phyloP scores from a whole-genome alignment of 2,797 vertebrate genomes.

The Enteromius anoplus region DNA sequence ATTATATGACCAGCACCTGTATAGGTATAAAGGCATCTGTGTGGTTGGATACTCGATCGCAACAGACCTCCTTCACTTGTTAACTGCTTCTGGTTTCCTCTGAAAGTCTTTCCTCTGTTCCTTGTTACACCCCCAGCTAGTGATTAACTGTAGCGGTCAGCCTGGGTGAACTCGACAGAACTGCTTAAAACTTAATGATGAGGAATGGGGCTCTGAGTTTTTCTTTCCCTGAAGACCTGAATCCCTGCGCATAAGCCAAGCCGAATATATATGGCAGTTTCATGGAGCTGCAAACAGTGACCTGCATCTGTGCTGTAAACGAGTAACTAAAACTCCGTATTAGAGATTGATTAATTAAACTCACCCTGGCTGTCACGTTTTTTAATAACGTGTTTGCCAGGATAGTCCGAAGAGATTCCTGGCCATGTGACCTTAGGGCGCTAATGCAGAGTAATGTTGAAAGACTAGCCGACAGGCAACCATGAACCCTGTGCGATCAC shows the following conservation, averaged over 20 bases:
- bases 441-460: conserved; percentile 41
- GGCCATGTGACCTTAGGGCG: conserved; percentile 44
- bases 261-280: conserved; percentile 27
- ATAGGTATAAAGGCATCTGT: background rate
- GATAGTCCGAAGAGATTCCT: conserved; percentile 20
- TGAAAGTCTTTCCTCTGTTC: conserved; percentile 46
- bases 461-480: background rate
- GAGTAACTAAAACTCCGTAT: conserved; percentile 41
- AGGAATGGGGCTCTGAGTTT: conserved; percentile 47
- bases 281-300: conserved; percentile 19
- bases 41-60: background rate
- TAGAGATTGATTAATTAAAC: conserved; percentile 42
- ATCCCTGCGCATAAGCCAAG: conserved; percentile 40
- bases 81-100: conserved; percentile 34
- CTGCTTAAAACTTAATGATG: conserved; percentile 61
- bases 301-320: conserved; percentile 48
- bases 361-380: conserved; percentile 18
- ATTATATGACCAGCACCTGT: no score
- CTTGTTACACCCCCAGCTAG: conserved; percentile 44
- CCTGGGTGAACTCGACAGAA: conserved; percentile 48
- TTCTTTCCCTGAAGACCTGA: conserved; percentile 51
- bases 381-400: conserved; percentile 36
- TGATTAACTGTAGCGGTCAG: conserved; percentile 64
- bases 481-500: conserved; percentile 3
- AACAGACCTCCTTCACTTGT: background rate